phyloP scores from a whole-genome alignment of 2,797 vertebrate species.

The Microhierax caerulescens region DNA sequence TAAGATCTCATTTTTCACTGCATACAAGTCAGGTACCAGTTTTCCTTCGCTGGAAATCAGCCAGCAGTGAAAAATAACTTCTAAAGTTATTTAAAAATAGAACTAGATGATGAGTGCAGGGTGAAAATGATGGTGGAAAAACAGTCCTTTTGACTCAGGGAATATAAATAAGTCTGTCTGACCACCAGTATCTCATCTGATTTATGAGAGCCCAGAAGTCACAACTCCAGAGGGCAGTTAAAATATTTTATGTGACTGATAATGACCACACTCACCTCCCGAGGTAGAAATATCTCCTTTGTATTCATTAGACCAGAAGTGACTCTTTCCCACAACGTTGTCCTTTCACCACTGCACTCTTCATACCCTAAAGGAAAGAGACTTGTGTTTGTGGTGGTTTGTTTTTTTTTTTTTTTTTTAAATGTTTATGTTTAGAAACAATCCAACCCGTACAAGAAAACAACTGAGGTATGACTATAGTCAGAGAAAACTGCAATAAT shows the following conservation, averaged over 20 bases:
- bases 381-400: too few relatives aligned
- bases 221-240: neutral
- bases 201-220: conserved; percentile 33
- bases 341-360: neutral
- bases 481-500: neutral
- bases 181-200: conserved; percentile 19
- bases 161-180: neutral
- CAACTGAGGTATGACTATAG: neutral
- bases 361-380: neutral
- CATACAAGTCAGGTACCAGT: neutral
- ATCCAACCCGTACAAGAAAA: neutral
- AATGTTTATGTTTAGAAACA: neutral
- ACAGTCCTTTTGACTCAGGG: neutral
- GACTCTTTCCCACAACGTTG: neutral
- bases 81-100: neutral
- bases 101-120: neutral
- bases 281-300: conserved; percentile 6
- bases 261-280: conserved; percentile 17
- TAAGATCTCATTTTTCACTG: neutral
- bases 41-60: neutral
- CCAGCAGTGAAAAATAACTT: neutral
- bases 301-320: conserved; percentile 31
- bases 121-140: neutral
- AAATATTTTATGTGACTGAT: conserved; percentile 41
- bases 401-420: neutral